Percentiles rank a stretch among this genome's conserved stretches.
Evolutionary conservation across 2,888 invertebrate genomes (phyloP).

Genomic region (Phalera bucephala): DNA sequence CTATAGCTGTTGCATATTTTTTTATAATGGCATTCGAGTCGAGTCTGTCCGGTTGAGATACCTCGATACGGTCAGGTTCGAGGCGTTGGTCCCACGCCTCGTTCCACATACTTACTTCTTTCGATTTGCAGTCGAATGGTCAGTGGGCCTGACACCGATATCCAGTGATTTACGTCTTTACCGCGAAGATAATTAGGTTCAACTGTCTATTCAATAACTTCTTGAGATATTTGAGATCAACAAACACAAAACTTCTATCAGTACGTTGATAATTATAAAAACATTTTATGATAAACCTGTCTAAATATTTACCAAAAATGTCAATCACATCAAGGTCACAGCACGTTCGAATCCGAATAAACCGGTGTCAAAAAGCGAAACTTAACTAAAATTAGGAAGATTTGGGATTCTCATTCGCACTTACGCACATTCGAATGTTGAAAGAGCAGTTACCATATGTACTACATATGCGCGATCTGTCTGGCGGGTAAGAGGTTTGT

Average conservation of each 20-base stretch:
- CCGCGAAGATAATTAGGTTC: conserved; percentile 14
- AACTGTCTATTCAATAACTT: conserved; percentile 4
- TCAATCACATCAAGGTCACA: conserved; percentile 37
- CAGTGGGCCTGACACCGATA: conserved; percentile 44
- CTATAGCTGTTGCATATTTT: conserved; percentile 48
- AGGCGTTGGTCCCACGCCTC: conserved; percentile 68
- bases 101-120: conserved; percentile 65
- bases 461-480: conserved; percentile 53
- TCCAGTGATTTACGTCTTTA: conserved; percentile 25
- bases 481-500: conserved; percentile 33
- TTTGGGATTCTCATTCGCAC: conserved; percentile 80
- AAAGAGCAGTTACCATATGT: conserved; percentile 65
- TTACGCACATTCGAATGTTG: conserved; percentile 71
- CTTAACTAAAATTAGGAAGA: conserved; percentile 65
- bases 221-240: conserved; percentile 2
- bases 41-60: conserved; percentile 77
- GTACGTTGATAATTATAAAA: conserved; percentile 9
- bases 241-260: conserved; percentile 6
- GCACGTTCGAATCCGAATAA: conserved; percentile 39
- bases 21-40: conserved; percentile 57
- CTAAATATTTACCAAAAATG: conserved; percentile 29
- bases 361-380: conserved; percentile 51
- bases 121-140: conserved; percentile 48
- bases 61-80: conserved; percentile 77
- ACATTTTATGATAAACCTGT: conserved; percentile 13